Evolutionary conservation across 1,140 invertebrate species (phyloP).

Genomic region (Andrena cerasifolii): DNA sequence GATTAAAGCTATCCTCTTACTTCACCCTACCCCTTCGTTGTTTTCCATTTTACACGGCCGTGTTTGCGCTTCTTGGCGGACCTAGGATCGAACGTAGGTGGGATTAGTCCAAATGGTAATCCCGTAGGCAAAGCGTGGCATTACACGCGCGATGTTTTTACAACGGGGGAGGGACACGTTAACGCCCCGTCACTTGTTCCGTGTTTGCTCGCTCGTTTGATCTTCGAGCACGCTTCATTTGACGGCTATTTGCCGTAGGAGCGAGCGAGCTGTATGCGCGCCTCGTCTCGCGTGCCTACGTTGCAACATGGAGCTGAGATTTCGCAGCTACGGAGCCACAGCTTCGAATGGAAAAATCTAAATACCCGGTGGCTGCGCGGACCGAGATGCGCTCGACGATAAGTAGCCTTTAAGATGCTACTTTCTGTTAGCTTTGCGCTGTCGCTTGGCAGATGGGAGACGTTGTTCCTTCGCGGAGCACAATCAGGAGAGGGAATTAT

Average conservation of each 20-base stretch:
- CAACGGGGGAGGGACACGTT: conserved; percentile 75
- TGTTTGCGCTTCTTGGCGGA: conserved; percentile 75
- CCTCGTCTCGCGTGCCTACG: conserved; percentile 64
- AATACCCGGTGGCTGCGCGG: conserved; percentile 12
- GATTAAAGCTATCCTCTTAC: conserved; percentile 50
- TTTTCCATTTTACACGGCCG: conserved; percentile 66
- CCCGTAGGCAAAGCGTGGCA: conserved; percentile 78
- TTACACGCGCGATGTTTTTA: conserved; percentile 77
- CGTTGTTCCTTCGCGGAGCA: not conserved
- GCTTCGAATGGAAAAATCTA: conserved; percentile 25
- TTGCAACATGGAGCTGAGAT: conserved; percentile 61
- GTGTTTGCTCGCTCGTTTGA: conserved; percentile 81
- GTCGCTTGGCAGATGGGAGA: not conserved
- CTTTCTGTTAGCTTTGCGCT: not conserved
- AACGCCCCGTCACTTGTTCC: conserved; percentile 79
- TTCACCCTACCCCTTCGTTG: conserved; percentile 31
- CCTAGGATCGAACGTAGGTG: conserved; percentile 44
- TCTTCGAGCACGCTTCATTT: conserved; percentile 79
- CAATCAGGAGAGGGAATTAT: not conserved
- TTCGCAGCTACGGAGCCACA: conserved; percentile 41
- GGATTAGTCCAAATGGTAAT: conserved; percentile 80
- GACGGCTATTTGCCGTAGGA: conserved; percentile 76
- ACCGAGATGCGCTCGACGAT: conserved; percentile 5
- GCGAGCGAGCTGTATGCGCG: conserved; percentile 46
- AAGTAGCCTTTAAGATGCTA: conserved; percentile 21